phyloP scores from a whole-genome alignment of 2,113 vertebrate species.

The Aspidoscelis tigris region DNA sequence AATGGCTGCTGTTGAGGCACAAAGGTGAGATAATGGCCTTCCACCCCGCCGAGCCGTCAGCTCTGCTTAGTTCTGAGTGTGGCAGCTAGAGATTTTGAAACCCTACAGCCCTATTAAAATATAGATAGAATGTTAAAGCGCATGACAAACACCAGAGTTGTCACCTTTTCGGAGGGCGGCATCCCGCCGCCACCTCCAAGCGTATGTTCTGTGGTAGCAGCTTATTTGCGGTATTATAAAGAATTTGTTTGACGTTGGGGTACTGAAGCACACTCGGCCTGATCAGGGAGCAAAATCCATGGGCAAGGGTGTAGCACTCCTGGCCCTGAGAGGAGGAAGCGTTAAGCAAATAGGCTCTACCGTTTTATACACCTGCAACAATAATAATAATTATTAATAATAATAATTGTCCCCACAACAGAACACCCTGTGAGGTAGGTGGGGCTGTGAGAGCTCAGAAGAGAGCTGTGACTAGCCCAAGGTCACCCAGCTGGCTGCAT shows the following conservation, averaged over 20 bases:
- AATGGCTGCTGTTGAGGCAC: conserved; percentile 80
- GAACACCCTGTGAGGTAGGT: no score
- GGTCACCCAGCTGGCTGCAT: no score
- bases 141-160: conserved; percentile 73
- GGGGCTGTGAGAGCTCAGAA: no score
- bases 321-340: no score
- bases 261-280: neutral
- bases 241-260: conserved; percentile 24
- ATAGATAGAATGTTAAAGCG: conserved; percentile 76
- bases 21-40: conserved; percentile 91
- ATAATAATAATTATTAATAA: no score
- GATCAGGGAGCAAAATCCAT: neutral
- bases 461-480: no score
- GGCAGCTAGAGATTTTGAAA: conserved; percentile 75
- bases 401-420: no score
- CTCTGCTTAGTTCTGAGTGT: conserved; percentile 78
- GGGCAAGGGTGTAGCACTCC: no score
- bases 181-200: conserved; percentile 42
- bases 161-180: conserved; percentile 70
- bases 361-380: no score
- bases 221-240: conserved; percentile 54
- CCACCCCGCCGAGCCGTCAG: conserved; percentile 85
- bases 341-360: no score
- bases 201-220: conserved; percentile 56
- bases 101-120: conserved; percentile 76